These are phyloP conservation scores for Chrysemys picta DNA, from an alignment of 2,113 vertebrate species.

Conservation along the genomic window DNA sequence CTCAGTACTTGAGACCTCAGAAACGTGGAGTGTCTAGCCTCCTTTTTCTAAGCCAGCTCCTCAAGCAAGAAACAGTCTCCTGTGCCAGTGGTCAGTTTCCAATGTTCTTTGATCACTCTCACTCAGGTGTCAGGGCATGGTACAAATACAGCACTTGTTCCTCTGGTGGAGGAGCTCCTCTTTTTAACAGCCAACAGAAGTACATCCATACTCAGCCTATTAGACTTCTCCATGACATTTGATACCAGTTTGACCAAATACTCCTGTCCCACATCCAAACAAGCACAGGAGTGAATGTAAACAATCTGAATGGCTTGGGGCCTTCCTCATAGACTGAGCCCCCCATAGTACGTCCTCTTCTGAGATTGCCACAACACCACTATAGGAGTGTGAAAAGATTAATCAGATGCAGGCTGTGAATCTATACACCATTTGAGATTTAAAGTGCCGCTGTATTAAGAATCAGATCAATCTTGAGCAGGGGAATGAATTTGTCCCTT, in stretches of 20 bases:
- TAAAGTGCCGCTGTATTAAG: conserved; percentile 68
- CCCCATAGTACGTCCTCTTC: neutral
- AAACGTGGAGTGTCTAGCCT: neutral
- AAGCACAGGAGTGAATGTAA: neutral
- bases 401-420: conserved; percentile 47
- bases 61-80: neutral
- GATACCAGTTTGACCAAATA: neutral
- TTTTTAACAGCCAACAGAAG: neutral
- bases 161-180: neutral
- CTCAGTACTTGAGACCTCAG: neutral
- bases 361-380: conserved; percentile 38
- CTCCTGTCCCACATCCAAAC: neutral
- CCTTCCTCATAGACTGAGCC: neutral
- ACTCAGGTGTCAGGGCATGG: neutral
- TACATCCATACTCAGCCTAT: neutral
- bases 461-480: conserved; percentile 68
- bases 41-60: neutral
- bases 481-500: conserved; percentile 67
- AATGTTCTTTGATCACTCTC: neutral
- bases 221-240: neutral
- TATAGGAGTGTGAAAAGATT: conserved; percentile 48
- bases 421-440: conserved; percentile 58
- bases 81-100: fast-evolving
- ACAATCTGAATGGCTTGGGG: neutral
- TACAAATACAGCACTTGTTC: neutral